Evolutionary conservation across 2,113 vertebrate species (phyloP).

Genomic region (Tapirus terrestris): DNA sequence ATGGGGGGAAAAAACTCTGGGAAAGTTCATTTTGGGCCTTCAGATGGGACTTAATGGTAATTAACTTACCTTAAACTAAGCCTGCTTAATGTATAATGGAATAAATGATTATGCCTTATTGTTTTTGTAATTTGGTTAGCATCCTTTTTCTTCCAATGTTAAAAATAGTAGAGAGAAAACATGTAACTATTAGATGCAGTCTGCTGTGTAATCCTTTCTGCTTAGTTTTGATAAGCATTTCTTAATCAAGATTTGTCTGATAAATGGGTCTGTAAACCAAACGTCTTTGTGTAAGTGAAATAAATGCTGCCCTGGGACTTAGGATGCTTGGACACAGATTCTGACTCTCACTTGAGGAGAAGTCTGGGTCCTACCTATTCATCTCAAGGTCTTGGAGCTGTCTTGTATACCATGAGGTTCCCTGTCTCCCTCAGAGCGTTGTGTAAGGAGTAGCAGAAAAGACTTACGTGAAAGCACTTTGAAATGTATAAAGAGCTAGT

Average conservation of each 20-base stretch:
- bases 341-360: neutral
- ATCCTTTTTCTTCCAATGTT: neutral
- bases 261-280: neutral
- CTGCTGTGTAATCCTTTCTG: neutral
- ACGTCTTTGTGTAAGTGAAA: neutral
- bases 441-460: neutral
- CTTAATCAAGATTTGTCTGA: neutral
- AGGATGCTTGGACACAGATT: neutral
- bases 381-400: neutral
- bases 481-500: neutral
- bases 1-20: neutral
- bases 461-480: neutral
- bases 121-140: neutral
- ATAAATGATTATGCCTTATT: neutral
- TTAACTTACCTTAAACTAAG: neutral
- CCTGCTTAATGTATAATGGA: neutral
- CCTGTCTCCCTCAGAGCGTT: neutral
- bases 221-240: neutral
- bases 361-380: neutral
- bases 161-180: neutral
- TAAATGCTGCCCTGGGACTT: neutral
- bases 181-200: neutral
- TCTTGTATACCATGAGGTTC: neutral
- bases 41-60: conserved; percentile 5
- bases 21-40: neutral